Evolutionary conservation across 2,797 vertebrate species (phyloP), one percentile per base, ranked within the genome.

Genomic region (Macroramphosus scolopax): DNA sequence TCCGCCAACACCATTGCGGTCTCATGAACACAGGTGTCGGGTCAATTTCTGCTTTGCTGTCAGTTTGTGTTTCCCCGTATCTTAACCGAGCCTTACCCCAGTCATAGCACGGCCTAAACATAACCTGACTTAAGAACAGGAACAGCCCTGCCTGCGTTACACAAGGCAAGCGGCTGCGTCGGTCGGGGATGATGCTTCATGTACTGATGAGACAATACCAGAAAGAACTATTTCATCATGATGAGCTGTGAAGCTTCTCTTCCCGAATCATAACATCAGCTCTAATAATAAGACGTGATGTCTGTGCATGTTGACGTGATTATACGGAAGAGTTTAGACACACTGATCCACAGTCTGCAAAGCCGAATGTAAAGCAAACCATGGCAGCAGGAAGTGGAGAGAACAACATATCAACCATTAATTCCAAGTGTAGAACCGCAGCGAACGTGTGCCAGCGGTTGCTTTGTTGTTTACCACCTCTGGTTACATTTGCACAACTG

Each of bases 301-400:
- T 55, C 29, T 76, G 72, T 60, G 74, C 77, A 81, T 74, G 73
- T 56, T 39, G 43, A 65, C 50, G 16, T 66, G 55, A 61, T 36
- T 39, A 33, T 53, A 22, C 6, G 20, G 13, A 46, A 25, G 40
- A 17, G 55, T 59, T 40, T 38, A 18, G 40, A 29, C 31, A 39
- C 34, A 36, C n/a, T 26, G 55, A 36, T 75, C 54, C n/a, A n/a
- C n/a, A n/a, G n/a, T n/a, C 51, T 44, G 37, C 43, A 53, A 37
- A 75, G 49, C n/a, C n/a, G n/a, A n/a, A n/a, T n/a, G n/a, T 77
- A 76, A 68, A 70, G 43, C 41, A 42, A 49, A 54, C 29, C 26
- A 41, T 12, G 10, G 17, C 20, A 55, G 39, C 33, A 44, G 33
- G 50, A 53, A 54, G 34, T 37, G 32, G 55, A 57, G n/a, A n/a